Evolutionary conservation across 1,140 invertebrate genomes (phyloP), one percentile per base, ranked within the genome.

Genomic region (Eupristina koningsbergeri): DNA sequence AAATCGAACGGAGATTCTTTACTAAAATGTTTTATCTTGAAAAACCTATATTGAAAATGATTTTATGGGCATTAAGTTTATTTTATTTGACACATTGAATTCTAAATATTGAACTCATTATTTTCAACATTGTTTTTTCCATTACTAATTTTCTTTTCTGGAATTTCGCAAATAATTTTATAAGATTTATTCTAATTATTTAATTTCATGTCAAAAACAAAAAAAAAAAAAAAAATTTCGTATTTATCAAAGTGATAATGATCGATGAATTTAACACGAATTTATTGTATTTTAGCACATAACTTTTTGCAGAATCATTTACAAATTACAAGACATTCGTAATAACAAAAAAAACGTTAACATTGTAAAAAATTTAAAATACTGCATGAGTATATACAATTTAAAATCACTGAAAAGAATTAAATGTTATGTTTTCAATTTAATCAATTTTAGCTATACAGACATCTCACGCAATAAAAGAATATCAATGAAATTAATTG

Each of bases 1-100:
- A 83, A 73, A 83, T 83, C 81, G 45, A 83, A 83, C 39, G 81
- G 81, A 83, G 75, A 78, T 83, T 82, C 80, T 26, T 19, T 75
- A 82, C 11, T 11, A 22, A 47, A 63, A 47, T 17, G 39, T 45
- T 73, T 47, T 29, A 13, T 45, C 22, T 22, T 50, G 22, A 45
- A 82, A 67, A 67, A 82, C 76, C 41, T 34, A 69, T 31, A 76
- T 82, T 13, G 17, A 80, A 53, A 71, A n/a, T 26, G 15, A 9
- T 47, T 13, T 29, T 9, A 34, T 50, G 71, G 53, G 1, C 19
- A 29, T 73, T 36, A 29, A 17, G 31, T 50, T 81, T 73, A 39
- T 58, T 61, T 67, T 67, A 45, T 58, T 5, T 15, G 0, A 26
- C 36, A 19, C 9, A 41, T 39, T 79, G 15, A 47, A 29, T 3